Evolutionary conservation across 2,797 vertebrate species (phyloP).

Genomic region (Semotilus atromaculatus): DNA sequence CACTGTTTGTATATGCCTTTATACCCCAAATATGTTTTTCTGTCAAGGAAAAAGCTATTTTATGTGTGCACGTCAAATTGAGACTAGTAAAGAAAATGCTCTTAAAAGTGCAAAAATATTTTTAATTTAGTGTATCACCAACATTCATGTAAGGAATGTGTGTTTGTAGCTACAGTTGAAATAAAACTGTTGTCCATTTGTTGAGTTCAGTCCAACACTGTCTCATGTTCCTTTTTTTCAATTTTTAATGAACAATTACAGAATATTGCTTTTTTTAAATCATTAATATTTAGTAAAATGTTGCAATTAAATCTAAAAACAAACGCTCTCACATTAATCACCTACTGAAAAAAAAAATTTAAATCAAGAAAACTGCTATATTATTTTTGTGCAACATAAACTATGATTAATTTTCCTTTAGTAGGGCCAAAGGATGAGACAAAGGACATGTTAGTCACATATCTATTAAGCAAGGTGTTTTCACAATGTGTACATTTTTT

Average conservation of each 20-base stretch:
- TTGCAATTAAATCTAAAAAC: conserved; percentile 44
- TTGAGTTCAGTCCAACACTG: conserved; percentile 51
- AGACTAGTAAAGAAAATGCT: conserved; percentile 12
- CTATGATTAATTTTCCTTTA: neutral
- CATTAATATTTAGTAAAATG: conserved; percentile 38
- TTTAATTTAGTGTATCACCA: conserved; percentile 24
- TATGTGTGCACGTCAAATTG: conserved; percentile 9
- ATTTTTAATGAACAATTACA: conserved; percentile 56
- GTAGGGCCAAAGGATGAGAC: neutral
- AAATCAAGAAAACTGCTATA: neutral
- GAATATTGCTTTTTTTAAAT: conserved; percentile 39
- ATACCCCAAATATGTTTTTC: conserved; percentile 36
- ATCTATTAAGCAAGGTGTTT: neutral
- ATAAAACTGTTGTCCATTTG: conserved; percentile 33
- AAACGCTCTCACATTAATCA: neutral
- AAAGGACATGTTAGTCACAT: neutral
- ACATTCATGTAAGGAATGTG: conserved; percentile 22
- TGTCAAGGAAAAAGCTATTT: conserved; percentile 30
- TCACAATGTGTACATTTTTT: neutral
- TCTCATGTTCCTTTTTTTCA: conserved; percentile 52
- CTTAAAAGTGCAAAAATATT: conserved; percentile 20
- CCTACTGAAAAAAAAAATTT: no score
- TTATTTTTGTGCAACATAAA: neutral
- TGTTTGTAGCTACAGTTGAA: conserved; percentile 35
- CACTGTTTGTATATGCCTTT: conserved; percentile 56